A percentile compares a stretch with the other conserved stretches of the same genome.
phyloP scores from a whole-genome alignment of 2,797 vertebrate genomes.

The Leptoclinus maculatus region DNA sequence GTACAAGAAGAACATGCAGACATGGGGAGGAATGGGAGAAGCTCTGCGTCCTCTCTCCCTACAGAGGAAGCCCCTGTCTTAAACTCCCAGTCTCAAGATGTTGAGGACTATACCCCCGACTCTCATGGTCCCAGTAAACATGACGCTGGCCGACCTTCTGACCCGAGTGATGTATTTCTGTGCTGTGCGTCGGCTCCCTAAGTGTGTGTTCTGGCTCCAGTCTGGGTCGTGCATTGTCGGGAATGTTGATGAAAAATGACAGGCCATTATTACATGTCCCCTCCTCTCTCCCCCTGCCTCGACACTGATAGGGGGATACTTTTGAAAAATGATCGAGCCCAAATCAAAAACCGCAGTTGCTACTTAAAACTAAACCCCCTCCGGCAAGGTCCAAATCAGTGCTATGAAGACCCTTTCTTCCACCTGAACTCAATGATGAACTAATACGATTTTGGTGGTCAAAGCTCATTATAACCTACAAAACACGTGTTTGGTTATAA shows the following conservation, averaged over 20 bases:
- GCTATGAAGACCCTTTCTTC: background rate
- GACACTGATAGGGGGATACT: conserved; percentile 47
- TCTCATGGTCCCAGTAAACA: conserved; percentile 67
- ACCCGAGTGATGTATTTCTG: conserved; percentile 76
- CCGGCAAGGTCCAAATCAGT: background rate
- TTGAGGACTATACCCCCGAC: conserved; percentile 18
- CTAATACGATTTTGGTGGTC: background rate
- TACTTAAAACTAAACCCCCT: background rate
- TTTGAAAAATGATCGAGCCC: conserved; percentile 43
- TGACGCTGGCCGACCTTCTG: conserved; percentile 64
- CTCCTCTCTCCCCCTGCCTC: conserved; percentile 27
- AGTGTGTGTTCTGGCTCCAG: conserved; percentile 77
- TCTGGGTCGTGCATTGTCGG: conserved; percentile 77
- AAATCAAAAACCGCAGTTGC: conserved; percentile 27
- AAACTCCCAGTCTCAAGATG: conserved; percentile 17
- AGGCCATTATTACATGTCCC: conserved; percentile 77
- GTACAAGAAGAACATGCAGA: conserved; percentile 43
- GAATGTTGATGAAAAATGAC: conserved; percentile 83
- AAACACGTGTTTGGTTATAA: background rate
- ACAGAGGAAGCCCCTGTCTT: conserved; percentile 24
- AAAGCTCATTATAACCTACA: background rate
- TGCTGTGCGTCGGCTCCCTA: conserved; percentile 60
- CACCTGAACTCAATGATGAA: background rate
- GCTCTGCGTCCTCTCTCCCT: conserved; percentile 19
- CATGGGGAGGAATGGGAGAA: conserved; percentile 59